Base-by-base conservation (phyloP, 2,113 vertebrate species). In the Smithornis capensis region DNA sequence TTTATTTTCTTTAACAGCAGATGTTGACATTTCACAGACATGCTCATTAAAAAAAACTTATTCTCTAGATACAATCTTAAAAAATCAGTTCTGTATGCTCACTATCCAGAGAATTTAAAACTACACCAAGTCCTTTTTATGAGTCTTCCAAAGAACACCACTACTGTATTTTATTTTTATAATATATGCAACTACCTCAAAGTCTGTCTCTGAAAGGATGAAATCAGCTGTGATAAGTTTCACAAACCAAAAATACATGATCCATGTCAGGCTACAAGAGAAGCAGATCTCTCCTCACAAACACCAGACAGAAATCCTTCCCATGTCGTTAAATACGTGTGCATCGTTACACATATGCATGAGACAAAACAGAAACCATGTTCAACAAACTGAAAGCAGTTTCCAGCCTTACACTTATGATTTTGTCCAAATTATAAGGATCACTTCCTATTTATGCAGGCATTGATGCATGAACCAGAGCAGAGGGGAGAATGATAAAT, bases 1-100 rank as follows among this genome's bases (percentile, higher is more conserved):
- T 90, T 76, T 35, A 13, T 55, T 37, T 19, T n/a, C 15, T 55
- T 68, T 29, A 33, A 19, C 62, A 55, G 29, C 4, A 55, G 80
- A 92, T 92, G 95, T 76, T 94, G 81, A 84, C 70, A 89, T 94
- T 88, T 96, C 62, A 85, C 38, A 76, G 78, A 90, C 92, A 94
- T 50, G 50, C 95, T 96, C 91, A 90, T 27, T 47, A 14, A 89
- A 85, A 85, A 79, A 31, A 83, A 52, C 28, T 83, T 35, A 79
- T n/a, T 45, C 60, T 87, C 64, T 45, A 23, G 70, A 91, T 18
- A 80, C 15, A 83, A 62, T 55, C 44, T 89, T 47, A 69, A 93
- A 95, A 95, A 79, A 42, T 19, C 12, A 70, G 6, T 12, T 28
- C 50, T 91, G 64, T 28, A 82, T 82, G 85, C 53, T 22, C 62